Evolutionary conservation across 2,113 vertebrate genomes (phyloP).

Genomic region (Nanorana parkeri): DNA sequence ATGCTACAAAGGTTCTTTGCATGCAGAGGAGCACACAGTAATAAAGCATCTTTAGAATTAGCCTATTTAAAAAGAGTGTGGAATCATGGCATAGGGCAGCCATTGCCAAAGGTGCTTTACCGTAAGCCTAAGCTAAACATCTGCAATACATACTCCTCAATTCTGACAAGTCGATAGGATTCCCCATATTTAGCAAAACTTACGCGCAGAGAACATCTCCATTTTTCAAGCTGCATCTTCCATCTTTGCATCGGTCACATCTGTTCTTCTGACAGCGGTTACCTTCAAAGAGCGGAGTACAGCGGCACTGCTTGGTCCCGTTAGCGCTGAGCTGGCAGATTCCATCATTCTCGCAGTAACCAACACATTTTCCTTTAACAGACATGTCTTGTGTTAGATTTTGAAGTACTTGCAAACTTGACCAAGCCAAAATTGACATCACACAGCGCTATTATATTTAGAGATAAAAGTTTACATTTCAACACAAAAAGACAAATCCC

Average conservation of each 20-base stretch:
- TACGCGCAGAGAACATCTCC: constrained; percentile 88
- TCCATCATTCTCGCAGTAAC: constrained; percentile 85
- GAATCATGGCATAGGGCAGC: too few relatives aligned
- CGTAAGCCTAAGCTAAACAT: too few relatives aligned
- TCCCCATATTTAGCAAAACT: constrained; percentile 50
- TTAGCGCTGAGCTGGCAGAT: constrained; percentile 82
- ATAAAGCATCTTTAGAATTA: too few relatives aligned
- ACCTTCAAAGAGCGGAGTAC: constrained; percentile 79
- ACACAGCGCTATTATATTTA: background rate
- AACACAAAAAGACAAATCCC: too few relatives aligned
- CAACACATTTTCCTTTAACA: constrained; percentile 83
- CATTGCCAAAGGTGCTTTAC: too few relatives aligned
- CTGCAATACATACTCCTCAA: too few relatives aligned
- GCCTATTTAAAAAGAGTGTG: too few relatives aligned
- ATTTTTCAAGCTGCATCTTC: constrained; percentile 76
- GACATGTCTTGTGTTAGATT: background rate
- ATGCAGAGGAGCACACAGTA: too few relatives aligned
- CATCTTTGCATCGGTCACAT: constrained; percentile 87
- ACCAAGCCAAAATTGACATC: background rate
- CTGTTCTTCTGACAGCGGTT: constrained; percentile 81
- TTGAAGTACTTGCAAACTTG: background rate
- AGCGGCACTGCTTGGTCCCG: constrained; percentile 82
- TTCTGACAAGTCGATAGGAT: too few relatives aligned
- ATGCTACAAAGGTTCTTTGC: background rate
- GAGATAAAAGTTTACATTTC: background rate